phyloP scores from a whole-genome alignment of 2,888 invertebrate species.

The Yponomeuta plumbellus region DNA sequence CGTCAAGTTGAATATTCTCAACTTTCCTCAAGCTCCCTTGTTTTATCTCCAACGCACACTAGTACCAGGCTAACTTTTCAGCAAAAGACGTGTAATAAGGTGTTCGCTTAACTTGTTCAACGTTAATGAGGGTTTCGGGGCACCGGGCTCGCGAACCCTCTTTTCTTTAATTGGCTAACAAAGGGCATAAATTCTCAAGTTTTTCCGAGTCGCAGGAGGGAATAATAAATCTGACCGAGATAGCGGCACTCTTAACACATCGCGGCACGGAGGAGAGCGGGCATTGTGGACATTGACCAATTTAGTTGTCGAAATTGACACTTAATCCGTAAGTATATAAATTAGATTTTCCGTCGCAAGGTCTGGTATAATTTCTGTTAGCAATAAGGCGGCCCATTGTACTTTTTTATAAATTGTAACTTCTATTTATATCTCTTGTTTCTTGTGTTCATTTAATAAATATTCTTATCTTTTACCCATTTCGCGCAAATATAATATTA shows the following conservation, averaged over 20 bases:
- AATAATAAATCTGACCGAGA: conserved; percentile 9
- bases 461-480: too few relatives aligned
- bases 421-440: too few relatives aligned
- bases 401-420: too few relatives aligned
- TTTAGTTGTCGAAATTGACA: too few relatives aligned
- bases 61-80: background rate
- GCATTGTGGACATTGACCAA: background rate
- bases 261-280: background rate
- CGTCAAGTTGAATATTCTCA: too few relatives aligned
- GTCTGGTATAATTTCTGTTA: too few relatives aligned
- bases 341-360: too few relatives aligned
- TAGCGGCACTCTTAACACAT: conserved; percentile 2
- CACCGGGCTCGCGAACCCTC: background rate
- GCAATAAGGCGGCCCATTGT: too few relatives aligned
- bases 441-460: too few relatives aligned
- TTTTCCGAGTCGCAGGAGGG: conserved; percentile 12
- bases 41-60: background rate
- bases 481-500: too few relatives aligned
- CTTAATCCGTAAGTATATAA: too few relatives aligned
- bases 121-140: conserved; percentile 9
- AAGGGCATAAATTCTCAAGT: conserved; percentile 11
- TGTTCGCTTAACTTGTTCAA: background rate
- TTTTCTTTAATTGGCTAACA: conserved; percentile 14
- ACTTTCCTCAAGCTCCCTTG: too few relatives aligned
- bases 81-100: background rate